Evolutionary conservation across 2,888 invertebrate species (phyloP).

Genomic region (Linyphia triangularis): DNA sequence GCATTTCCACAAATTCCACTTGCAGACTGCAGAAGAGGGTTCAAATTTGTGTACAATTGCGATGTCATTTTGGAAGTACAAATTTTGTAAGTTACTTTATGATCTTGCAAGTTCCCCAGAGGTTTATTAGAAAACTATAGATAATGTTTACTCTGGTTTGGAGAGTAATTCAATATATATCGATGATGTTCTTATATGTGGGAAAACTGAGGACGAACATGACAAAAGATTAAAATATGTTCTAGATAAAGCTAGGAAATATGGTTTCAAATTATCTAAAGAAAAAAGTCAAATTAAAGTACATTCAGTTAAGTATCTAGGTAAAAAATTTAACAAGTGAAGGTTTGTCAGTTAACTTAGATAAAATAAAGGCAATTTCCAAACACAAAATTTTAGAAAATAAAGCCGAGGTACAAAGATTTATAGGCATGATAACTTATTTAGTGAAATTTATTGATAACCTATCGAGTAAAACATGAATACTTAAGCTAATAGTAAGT

Average conservation of each 20-base stretch:
- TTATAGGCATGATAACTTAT: slow-evolving; percentile 67
- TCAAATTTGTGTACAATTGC: slow-evolving; percentile 18
- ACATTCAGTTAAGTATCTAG: slow-evolving; percentile 50
- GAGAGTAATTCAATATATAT: neutral
- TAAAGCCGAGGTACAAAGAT: slow-evolving; percentile 41
- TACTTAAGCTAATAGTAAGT: slow-evolving; percentile 8
- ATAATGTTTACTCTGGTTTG: neutral
- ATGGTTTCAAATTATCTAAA: slow-evolving; percentile 30
- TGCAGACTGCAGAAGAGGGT: slow-evolving; percentile 5
- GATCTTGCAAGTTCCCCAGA: neutral
- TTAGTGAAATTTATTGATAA: slow-evolving; percentile 38
- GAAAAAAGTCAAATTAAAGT: slow-evolving; percentile 19
- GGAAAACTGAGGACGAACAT: slow-evolving; percentile 37
- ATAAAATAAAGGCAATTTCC: slow-evolving; percentile 51
- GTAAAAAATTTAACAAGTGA: slow-evolving; percentile 54
- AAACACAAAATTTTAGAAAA: slow-evolving; percentile 27
- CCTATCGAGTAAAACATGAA: neutral
- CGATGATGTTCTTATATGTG: neutral
- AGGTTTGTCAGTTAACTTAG: slow-evolving; percentile 27
- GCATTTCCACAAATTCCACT: slow-evolving; percentile 46
- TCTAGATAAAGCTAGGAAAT: slow-evolving; percentile 11
- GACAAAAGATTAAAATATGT: neutral
- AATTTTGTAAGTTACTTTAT: neutral
- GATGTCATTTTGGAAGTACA: neutral
- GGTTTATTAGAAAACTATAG: slow-evolving; percentile 5